Evolutionary conservation across 2,888 invertebrate species (phyloP), one percentile per base, ranked within the genome.

Genomic region (Amphipyra tragopoginis): DNA sequence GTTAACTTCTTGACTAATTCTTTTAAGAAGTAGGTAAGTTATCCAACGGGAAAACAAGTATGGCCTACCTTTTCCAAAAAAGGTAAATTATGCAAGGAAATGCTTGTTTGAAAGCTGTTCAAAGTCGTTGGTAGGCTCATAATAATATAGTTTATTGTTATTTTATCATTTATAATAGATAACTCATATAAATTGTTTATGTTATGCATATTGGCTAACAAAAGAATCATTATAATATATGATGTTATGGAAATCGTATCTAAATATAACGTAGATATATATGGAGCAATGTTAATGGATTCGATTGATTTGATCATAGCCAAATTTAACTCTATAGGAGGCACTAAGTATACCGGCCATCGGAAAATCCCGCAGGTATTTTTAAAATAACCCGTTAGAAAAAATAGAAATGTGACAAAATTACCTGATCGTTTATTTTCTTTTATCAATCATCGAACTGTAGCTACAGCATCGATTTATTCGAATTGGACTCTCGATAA

Each of bases 211-310:
- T 56, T 38, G 26, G n/a, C 38, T 40, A 61, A 72, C 52, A 68
- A 65, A 72, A 56, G 52, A 57, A 43, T 29, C 33, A 50, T 48
- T 52, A 59, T 58, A 54, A 66, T 39, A 26, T 56, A 62, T 59
- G 50, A 21, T 48, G 10, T 47, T 68, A 72, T 72, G 62, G 66
- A 63, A 75, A 75, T 75, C 26, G 54, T 26, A 7, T 5, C 29
- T 29, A 29, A 29, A 48, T 50, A 50, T 55, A 43, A 61, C 44
- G 47, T 48, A 58, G 58, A 38, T 48, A 42, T 33, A 54, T 33
- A 26, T 59, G n/a, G 59, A 53, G 21, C 58, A 58, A 58, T 26
- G 26, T 43, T 60, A 52, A 72, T 60, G 40, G 29, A 29, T 47
- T 11, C 15, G 40, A 34, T 48, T 11, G 15, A 42, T 55, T 48